Evolutionary conservation across 2,113 vertebrate species (phyloP).

Genomic region (Tetrao urogallus): DNA sequence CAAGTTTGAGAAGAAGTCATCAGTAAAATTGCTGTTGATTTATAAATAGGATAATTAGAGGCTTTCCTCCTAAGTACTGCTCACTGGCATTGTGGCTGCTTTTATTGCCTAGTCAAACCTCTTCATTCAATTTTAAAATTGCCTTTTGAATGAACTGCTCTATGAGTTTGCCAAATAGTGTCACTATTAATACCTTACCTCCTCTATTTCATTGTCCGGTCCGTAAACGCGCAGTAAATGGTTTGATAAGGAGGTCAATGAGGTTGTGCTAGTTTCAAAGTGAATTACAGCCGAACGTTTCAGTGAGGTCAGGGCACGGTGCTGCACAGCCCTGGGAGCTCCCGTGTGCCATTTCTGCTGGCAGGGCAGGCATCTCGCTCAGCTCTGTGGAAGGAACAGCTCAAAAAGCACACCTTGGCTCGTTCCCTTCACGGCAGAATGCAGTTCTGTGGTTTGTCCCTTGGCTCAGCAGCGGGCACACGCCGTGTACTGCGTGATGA

Average conservation of each 20-base stretch:
- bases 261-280: conserved; percentile 81
- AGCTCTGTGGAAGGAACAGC: not conserved
- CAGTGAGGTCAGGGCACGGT: conserved; percentile 58
- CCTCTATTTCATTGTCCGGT: conserved; percentile 82
- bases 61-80: conserved; percentile 85
- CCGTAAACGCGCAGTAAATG: conserved; percentile 83
- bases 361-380: not conserved
- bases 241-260: conserved; percentile 84
- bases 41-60: conserved; percentile 97
- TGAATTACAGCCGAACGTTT: conserved; percentile 76
- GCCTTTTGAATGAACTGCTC: conserved; percentile 93
- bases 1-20: conserved; percentile 92
- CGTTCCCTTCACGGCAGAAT: not conserved
- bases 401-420: not conserved
- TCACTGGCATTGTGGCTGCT: conserved; percentile 84
- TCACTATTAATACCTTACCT: conserved; percentile 88
- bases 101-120: conserved; percentile 98
- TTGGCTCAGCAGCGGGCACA: not conserved
- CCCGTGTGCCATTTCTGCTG: not conserved
- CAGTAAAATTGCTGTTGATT: conserved; percentile 94
- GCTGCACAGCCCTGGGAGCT: not conserved
- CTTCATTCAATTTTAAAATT: conserved; percentile 98
- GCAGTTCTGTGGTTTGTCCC: not conserved
- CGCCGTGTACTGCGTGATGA: not conserved
- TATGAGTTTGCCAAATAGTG: conserved; percentile 84